Conservation (phyloP, 2,888 invertebrate species). For the Scaptomyza tumidula region DNA sequence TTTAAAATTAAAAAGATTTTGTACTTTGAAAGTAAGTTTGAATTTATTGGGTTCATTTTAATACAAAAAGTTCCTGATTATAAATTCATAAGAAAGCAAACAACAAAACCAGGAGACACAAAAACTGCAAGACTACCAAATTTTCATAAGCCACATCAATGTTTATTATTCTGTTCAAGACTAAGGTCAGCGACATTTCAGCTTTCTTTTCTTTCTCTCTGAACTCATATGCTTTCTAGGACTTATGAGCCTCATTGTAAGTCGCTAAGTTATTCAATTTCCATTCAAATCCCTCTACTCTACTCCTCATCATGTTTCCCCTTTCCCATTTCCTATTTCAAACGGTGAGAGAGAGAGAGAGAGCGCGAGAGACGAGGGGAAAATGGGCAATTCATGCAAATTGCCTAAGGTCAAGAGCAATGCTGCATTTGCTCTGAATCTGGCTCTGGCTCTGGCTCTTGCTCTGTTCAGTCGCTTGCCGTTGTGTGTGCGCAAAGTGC, state of each 20-base stretch:
- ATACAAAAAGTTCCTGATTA: no score
- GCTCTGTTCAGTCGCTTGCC: slow-evolving; percentile 3
- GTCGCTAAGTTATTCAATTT: background rate
- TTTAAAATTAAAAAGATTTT: no score
- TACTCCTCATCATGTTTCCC: slow-evolving; percentile 5
- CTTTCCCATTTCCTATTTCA: background rate
- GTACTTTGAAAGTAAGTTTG: no score
- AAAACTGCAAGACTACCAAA: background rate
- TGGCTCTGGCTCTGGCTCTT: background rate
- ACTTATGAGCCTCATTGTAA: background rate
- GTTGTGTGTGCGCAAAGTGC: slow-evolving; percentile 57
- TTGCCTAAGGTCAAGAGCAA: slow-evolving; percentile 75
- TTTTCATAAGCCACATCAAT: background rate
- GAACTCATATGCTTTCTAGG: background rate
- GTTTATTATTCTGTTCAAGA: background rate
- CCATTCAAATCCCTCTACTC: background rate
- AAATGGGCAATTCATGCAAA: slow-evolving; percentile 56
- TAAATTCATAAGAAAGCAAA: no score
- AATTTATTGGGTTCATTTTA: no score
- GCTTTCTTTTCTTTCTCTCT: background rate
- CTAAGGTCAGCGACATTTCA: background rate
- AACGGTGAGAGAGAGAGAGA: background rate
- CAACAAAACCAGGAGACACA: no score
- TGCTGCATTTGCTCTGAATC: slow-evolving; percentile 51
- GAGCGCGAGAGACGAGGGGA: background rate